phyloP scores from a whole-genome alignment of 1,140 invertebrate genomes.

The Trichogramma pretiosum region DNA sequence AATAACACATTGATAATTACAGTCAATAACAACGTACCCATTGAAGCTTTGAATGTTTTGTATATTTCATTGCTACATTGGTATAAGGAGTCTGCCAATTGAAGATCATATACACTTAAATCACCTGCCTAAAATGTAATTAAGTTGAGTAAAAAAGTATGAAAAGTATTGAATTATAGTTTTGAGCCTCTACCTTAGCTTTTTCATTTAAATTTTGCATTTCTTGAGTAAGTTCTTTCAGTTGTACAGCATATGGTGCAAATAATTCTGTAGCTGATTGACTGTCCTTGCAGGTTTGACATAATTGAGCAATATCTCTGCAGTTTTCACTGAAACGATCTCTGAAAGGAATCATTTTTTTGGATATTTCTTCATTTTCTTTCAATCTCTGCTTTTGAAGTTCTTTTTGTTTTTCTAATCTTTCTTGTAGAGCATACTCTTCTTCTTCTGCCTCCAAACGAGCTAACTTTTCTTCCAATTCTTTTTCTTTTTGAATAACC shows the following conservation, averaged over 20 bases:
- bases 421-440: constrained; percentile 29
- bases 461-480: constrained; percentile 28
- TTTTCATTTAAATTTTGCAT: constrained; percentile 47
- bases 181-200: constrained; percentile 37
- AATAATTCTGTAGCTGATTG: constrained; percentile 27
- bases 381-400: constrained; percentile 26
- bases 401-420: constrained; percentile 37
- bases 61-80: constrained; percentile 26
- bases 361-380: constrained; percentile 30
- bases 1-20: constrained; percentile 2
- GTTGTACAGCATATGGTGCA: constrained; percentile 24
- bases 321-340: constrained; percentile 32
- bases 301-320: constrained; percentile 32
- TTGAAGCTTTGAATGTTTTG: constrained; percentile 34
- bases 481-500: constrained; percentile 34
- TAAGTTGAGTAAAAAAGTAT: no score
- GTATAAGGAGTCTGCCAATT: constrained; percentile 25
- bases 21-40: constrained; percentile 41
- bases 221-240: constrained; percentile 32
- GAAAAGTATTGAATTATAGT: no score
- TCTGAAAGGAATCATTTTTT: constrained; percentile 31
- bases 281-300: constrained; percentile 34
- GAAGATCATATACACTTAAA: constrained; percentile 25
- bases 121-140: constrained; percentile 31
- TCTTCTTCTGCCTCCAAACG: constrained; percentile 35